These are phyloP conservation scores for Pogonophryne albipinna DNA, from an alignment of 2,797 vertebrate genomes.

Conservation along the genomic window DNA sequence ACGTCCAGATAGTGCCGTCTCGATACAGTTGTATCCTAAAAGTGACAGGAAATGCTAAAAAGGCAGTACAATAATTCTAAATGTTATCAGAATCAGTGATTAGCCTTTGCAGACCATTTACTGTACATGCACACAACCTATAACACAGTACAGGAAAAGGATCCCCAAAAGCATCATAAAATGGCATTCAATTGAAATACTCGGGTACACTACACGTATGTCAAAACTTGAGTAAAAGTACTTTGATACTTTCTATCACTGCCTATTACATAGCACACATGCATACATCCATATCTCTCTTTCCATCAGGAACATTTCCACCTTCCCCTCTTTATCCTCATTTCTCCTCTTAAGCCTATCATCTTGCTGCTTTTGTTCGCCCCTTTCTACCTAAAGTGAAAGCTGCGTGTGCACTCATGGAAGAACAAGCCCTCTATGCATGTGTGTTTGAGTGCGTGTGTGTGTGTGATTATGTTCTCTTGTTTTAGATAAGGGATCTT, in stretches of 20 bases:
- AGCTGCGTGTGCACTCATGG: conserved; percentile 24
- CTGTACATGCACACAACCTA: too few relatives aligned
- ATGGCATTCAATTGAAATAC: too few relatives aligned
- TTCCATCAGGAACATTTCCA: conserved; percentile 46
- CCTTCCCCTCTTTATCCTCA: conserved; percentile 26
- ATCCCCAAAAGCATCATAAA: too few relatives aligned
- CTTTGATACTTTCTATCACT: too few relatives aligned
- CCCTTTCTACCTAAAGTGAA: conserved; percentile 30
- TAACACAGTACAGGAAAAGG: too few relatives aligned
- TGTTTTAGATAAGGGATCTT: conserved; percentile 70
- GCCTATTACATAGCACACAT: not conserved
- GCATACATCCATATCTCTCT: conserved; percentile 38
- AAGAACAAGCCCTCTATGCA: conserved; percentile 15
- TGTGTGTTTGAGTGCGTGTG: conserved; percentile 12
- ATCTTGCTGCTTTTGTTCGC: conserved; percentile 35
- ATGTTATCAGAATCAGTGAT: too few relatives aligned
- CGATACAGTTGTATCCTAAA: not conserved
- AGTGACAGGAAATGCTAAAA: too few relatives aligned
- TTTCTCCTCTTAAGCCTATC: conserved; percentile 31
- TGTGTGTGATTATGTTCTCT: conserved; percentile 43
- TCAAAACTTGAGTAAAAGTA: not conserved
- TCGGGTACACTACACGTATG: too few relatives aligned
- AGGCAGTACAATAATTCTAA: too few relatives aligned
- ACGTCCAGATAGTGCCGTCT: not conserved
- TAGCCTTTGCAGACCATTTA: too few relatives aligned